Evolutionary conservation across 1,140 invertebrate genomes (phyloP), one percentile per base, ranked within the genome.

Genomic region (Chironomus tepperi): DNA sequence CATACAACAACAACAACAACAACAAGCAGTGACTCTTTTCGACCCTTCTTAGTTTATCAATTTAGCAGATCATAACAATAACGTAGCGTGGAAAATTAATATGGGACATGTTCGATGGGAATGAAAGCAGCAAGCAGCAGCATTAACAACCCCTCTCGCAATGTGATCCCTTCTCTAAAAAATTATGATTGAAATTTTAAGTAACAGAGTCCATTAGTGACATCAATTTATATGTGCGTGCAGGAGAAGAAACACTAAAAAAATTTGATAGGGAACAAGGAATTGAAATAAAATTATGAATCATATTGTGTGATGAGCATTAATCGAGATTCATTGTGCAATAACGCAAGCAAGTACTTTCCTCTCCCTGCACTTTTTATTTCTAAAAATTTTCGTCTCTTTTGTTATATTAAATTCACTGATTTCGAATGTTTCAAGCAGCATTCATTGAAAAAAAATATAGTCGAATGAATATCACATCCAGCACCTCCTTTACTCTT

Each of bases 61-160:
- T 70, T 70, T 70, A 70, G 65, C 65, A 70, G 65, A 18, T 70
- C 65, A 70, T 70, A 70, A 70, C 47, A 57, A 57, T 57, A 57
- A 57, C 47, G 16, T 16, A 70, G 65, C 65, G 65, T 21, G 16
- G 65, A 18, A 70, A 70, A 70, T 70, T 70, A 70, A 70, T 70
- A 70, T 70, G 65, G 18, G 19, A 70, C 65, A 70, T 70, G 65
- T 70, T 70, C 47, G 47, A 57, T 70, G 65, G 65, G 65, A 70
- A 70, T 7, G n/a, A 57, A n/a, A 57, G n/a, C 12, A 70, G 65
- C 19, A 70, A 67, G n/a, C 7, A 18, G 47, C 47, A 57, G 9
- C 47, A 12, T n/a, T 3, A 57, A 19, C 19, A 19, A 19, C 19
- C 16, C 65, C 65, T 21, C 47, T 57, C 47, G 65, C 65, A 70